Percentiles rank a stretch among this genome's conserved stretches.
Conservation (phyloP, 2,113 vertebrate genomes). For the Carollia perspicillata region DNA sequence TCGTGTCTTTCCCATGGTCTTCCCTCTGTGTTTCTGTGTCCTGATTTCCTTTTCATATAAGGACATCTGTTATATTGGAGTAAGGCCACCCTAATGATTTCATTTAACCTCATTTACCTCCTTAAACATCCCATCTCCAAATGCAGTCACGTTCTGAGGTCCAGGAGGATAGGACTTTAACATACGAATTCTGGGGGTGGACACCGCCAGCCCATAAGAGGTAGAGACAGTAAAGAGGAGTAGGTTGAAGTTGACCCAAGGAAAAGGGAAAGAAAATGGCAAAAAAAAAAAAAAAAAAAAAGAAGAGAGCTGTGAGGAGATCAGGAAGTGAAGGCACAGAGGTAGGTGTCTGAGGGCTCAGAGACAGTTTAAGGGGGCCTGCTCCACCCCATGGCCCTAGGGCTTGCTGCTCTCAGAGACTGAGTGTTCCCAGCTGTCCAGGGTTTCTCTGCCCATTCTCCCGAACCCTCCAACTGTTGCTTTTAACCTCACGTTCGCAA, state of each 20-base stretch:
- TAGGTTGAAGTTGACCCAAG: neutral
- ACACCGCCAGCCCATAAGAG: neutral
- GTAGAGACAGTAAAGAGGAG: neutral
- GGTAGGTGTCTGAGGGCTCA: neutral
- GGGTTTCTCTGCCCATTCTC: neutral
- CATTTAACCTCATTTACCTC: neutral
- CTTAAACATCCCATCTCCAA: neutral
- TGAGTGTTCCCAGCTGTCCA: neutral
- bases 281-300: neutral
- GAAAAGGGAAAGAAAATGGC: neutral
- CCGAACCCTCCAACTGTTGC: neutral
- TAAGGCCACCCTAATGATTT: neutral
- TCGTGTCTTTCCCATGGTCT: neutral
- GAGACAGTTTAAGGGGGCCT: neutral
- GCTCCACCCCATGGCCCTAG: rapidly evolving
- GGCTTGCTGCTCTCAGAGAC: neutral
- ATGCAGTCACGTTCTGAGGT: neutral
- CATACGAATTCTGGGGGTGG: neutral
- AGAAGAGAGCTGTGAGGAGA: neutral
- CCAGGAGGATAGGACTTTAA: neutral
- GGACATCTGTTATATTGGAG: neutral
- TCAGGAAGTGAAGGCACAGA: neutral
- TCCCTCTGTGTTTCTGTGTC: neutral
- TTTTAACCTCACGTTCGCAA: neutral
- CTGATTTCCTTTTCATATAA: neutral